Evolutionary conservation across 2,113 vertebrate species (phyloP).

Genomic region (Macroglossus sobrinus): DNA sequence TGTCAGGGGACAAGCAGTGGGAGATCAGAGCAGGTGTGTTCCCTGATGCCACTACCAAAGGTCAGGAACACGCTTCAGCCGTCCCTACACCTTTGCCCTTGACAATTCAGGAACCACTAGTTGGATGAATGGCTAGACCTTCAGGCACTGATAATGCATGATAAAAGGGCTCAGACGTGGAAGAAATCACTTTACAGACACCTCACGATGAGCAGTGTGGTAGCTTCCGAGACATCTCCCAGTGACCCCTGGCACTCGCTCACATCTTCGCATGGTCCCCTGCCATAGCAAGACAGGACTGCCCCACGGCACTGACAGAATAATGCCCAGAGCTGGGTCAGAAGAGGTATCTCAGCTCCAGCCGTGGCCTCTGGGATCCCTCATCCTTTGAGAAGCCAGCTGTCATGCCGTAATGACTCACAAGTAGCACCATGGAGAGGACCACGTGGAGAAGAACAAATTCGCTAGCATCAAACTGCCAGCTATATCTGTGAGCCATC

Average conservation of each 20-base stretch:
- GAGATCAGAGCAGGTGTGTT: background rate
- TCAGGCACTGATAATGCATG: background rate
- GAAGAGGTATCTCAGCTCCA: background rate
- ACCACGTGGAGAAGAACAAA: background rate
- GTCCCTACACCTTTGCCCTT: background rate
- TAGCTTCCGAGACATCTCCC: background rate
- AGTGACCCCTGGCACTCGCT: background rate
- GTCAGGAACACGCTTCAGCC: background rate
- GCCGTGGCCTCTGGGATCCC: background rate
- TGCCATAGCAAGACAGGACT: background rate
- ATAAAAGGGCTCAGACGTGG: background rate
- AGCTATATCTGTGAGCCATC: background rate
- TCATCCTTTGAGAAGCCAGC: slow-evolving; percentile 70
- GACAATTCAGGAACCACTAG: background rate
- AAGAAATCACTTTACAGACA: background rate
- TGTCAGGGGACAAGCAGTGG: background rate
- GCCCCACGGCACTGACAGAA: background rate
- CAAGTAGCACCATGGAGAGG: background rate
- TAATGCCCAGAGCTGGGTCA: background rate
- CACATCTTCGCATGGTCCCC: background rate
- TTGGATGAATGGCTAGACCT: background rate
- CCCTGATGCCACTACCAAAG: no score
- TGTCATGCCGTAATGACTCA: background rate
- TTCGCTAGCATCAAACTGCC: background rate
- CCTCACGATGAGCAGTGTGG: background rate